Evolutionary conservation across 2,113 vertebrate genomes (phyloP), one percentile per base, ranked within the genome.

Genomic region (Menura novaehollandiae): DNA sequence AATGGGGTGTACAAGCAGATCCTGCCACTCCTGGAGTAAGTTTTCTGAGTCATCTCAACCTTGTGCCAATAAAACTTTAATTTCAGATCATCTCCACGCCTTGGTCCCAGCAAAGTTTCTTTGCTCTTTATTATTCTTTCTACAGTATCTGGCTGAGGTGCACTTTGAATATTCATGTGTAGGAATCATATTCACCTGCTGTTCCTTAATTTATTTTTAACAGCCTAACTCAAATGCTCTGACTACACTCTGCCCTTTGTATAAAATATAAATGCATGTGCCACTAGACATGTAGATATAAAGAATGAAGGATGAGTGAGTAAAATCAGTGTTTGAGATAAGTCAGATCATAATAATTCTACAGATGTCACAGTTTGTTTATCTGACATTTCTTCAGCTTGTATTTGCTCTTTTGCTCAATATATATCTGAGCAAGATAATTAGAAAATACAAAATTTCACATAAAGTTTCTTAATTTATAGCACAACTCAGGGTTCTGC

Each of bases 191-290:
- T 95, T 87, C 95, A 93, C 60, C 73, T 89, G 95, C 93, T 94
- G 90, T 93, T 94, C 90, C 81, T 78, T 86, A 93, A 93, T 93
- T 96, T 96, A 96, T 95, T 96, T 96, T 96, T 95, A 95, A 87
- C 86, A 92, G 66, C 71, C 88, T 66, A 90, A 84, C 88, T 93
- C 79, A 94, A 89, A 92, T 11, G 23, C 78, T 93, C 59, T 93
- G 90, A 95, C 82, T 95, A 77, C 51, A 74, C 79, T 76, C 84
- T 89, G 85, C 41, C 83, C 95, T 96, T 95, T 95, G 60, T 59
- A 86, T 92, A 77, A 93, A 96, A 84, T 82, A 93, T 80, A 93
- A 88, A 94, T 72, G 64, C 55, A 82, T 39, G 86, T 80, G n/a
- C 79, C 2, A 44, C 89, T 62, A 95, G 84, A 94, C 73, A 64